Evolutionary conservation across 92 coral and sea anemone genomes (phyloP), one percentile per base, ranked within the genome.

Genomic region (Epizoanthus rinbou): DNA sequence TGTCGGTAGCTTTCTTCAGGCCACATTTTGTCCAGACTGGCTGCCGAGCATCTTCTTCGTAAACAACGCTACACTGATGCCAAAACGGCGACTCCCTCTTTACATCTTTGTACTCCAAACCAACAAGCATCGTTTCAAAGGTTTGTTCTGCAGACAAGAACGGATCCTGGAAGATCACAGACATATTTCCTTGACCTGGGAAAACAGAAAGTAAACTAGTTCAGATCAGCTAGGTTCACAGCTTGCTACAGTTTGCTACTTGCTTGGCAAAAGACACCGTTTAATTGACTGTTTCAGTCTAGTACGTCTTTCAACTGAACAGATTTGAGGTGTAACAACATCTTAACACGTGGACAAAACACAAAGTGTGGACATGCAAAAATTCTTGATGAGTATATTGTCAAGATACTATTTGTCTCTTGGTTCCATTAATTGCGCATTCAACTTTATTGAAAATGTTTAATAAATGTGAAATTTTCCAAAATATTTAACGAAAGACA

Each of bases 91-190:
- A 10, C 14, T 59, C 69, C 39, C 63, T 71, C 23, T 62, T 62
- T 21, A 21, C 19, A 15, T n/a, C 63, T 14, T 78, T 78, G 72
- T 60, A 78, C 21, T 63, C 82, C 41, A 60, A 17, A 10, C 82
- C 82, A 24, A 78, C 58, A n/a, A 78, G 35, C 82, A 78, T 78
- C 6, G 70, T 60, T 6, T 78, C 82, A 39, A 78, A 78, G 22
- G 70, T 60, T 37, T 78, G 82, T 16, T 78, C 70, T 45, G 63
- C 66, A 10, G 82, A 41, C 13, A 78, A 57, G 57, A 78, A 78
- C 47, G 82, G 82, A 39, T 78, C 82, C 3, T 56, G 82, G 15
- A 78, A 78, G 58, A 78, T 78, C 8, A 78, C 63, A 15, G 82
- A 78, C 82, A 78, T 78, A 5, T 7, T 41, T 63, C 45, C 25